Conservation (phyloP, 2,888 invertebrate genomes). For the Sabellastarte sp. region DNA sequence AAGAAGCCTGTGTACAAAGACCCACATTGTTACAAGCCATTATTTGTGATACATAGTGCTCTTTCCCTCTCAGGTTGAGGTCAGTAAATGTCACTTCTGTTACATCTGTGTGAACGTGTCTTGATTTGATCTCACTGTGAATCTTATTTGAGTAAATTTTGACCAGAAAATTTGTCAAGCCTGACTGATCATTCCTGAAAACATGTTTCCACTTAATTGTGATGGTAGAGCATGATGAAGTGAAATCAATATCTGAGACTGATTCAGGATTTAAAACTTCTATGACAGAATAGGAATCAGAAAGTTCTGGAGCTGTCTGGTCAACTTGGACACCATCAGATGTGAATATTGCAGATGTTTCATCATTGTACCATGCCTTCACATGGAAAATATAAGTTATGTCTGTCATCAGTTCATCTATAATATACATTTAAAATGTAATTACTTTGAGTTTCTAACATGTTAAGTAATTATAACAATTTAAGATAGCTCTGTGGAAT, state of each 20-base stretch:
- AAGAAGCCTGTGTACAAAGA: not conserved
- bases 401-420: too few relatives aligned
- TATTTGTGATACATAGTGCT: not conserved
- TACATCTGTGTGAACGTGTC: too few relatives aligned
- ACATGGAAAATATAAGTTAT: not conserved
- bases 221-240: not conserved
- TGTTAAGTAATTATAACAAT: too few relatives aligned
- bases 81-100: not conserved
- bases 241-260: not conserved
- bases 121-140: not conserved
- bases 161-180: not conserved
- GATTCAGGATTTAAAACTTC: not conserved
- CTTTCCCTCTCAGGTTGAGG: not conserved
- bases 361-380: not conserved
- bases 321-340: not conserved
- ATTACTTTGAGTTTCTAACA: too few relatives aligned
- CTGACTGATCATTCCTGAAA: not conserved
- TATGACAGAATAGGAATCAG: not conserved
- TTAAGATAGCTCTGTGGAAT: too few relatives aligned
- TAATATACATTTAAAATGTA: too few relatives aligned
- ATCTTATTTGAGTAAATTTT: not conserved
- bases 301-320: not conserved
- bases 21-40: not conserved
- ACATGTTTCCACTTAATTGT: not conserved
- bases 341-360: not conserved